Evolutionary conservation across 2,888 invertebrate genomes (phyloP).

Genomic region (Dryobotodes eremita): DNA sequence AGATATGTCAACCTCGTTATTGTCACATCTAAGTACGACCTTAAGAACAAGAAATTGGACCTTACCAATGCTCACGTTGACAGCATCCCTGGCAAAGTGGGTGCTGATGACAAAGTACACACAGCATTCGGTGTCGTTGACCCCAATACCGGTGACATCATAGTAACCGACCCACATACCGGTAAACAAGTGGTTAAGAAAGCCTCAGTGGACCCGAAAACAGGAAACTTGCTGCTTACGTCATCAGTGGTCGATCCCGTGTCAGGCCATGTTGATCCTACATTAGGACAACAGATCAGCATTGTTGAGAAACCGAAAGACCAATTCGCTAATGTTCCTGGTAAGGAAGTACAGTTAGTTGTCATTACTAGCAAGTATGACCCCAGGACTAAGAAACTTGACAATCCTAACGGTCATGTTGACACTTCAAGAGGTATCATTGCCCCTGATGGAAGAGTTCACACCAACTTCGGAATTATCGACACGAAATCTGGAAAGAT

Average conservation of each 20-base stretch:
- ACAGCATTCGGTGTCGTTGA: conserved; percentile 90
- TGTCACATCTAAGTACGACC: conserved; percentile 90
- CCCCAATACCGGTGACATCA: conserved; percentile 89
- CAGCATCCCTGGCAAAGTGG: conserved; percentile 78
- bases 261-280: conserved; percentile 87
- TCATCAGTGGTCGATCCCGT: conserved; percentile 90
- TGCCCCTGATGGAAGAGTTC: conserved; percentile 84
- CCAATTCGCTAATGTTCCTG: conserved; percentile 77
- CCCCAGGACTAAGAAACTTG: conserved; percentile 87
- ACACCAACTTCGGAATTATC: conserved; percentile 88
- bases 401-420: conserved; percentile 87
- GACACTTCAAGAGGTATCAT: conserved; percentile 87
- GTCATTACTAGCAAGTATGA: conserved; percentile 90
- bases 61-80: conserved; percentile 86
- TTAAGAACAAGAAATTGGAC: conserved; percentile 84
- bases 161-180: conserved; percentile 89
- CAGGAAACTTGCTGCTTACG: conserved; percentile 89
- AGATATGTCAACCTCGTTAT: conserved; percentile 85
- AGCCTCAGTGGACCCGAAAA: conserved; percentile 92
- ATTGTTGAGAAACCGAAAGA: conserved; percentile 79
- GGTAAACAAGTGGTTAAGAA: conserved; percentile 91
- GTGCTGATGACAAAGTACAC: conserved; percentile 87
- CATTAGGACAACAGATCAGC: conserved; percentile 88
- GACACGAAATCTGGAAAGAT: conserved; percentile 89
- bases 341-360: conserved; percentile 86